Percentiles rank a stretch among this genome's conserved stretches.
Evolutionary conservation across 2,888 invertebrate species (phyloP).

Genomic region (Zygogramma bicolorata): DNA sequence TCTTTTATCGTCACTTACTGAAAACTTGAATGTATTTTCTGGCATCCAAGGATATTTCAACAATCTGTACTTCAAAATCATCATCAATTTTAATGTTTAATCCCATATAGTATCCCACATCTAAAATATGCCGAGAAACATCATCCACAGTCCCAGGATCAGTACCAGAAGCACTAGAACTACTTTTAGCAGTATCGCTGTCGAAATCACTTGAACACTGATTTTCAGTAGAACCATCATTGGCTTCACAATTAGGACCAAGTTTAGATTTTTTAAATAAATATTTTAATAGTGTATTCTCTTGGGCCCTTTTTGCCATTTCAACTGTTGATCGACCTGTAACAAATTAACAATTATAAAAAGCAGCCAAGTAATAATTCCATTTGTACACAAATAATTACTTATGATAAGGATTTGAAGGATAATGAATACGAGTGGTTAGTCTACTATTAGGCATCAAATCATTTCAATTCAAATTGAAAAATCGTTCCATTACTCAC

Average conservation of each 20-base stretch:
- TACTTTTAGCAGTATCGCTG: slow-evolving; percentile 18
- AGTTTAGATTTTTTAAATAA: background rate
- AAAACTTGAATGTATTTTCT: background rate
- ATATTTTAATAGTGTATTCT: no score
- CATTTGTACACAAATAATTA: background rate
- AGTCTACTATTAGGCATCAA: background rate
- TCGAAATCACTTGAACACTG: slow-evolving; percentile 8
- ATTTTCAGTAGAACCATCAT: background rate
- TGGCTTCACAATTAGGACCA: background rate
- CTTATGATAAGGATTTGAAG: background rate
- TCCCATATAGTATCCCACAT: no score
- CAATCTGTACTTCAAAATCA: background rate
- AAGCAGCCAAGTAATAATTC: background rate
- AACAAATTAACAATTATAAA: background rate
- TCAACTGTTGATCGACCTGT: no score
- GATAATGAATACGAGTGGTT: background rate
- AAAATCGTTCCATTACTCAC: background rate
- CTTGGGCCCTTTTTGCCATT: no score
- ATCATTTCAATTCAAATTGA: background rate
- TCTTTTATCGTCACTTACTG: background rate
- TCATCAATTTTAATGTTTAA: background rate
- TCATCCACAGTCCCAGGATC: slow-evolving; percentile 22
- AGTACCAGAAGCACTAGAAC: slow-evolving; percentile 17
- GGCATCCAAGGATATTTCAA: slow-evolving; percentile 4
- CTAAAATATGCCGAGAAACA: slow-evolving; percentile 21